These are phyloP conservation scores for Dioctria linearis DNA, from an alignment of 2,888 invertebrate genomes.

Conservation along the genomic window DNA sequence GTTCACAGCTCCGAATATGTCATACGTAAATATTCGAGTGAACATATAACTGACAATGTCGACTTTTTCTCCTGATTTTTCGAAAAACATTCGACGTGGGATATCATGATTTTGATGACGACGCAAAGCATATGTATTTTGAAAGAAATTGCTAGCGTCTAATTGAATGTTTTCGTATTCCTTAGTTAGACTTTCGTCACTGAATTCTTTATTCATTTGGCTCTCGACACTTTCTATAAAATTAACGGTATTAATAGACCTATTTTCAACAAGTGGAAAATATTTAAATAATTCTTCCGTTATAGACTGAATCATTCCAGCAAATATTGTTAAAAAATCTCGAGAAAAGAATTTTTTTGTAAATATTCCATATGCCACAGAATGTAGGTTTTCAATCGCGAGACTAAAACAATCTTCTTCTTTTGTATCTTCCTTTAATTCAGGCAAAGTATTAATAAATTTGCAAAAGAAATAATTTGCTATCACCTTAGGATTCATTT, in stretches of 20 bases:
- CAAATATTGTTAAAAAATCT: not conserved
- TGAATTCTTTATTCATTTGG: not conserved
- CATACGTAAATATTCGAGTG: no score
- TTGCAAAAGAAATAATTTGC: constrained; percentile 11
- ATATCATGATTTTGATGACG: not conserved
- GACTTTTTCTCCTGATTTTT: no score
- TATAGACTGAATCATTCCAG: not conserved
- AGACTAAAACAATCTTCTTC: not conserved
- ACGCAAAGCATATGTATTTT: not conserved
- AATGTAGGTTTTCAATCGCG: not conserved
- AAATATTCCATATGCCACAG: not conserved
- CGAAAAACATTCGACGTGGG: no score
- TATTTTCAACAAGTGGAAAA: not conserved
- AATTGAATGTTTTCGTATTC: not conserved
- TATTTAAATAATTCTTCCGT: not conserved
- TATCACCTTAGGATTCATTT: constrained; percentile 13
- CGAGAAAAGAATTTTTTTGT: not conserved
- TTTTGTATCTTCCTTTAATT: not conserved
- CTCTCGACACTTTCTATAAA: not conserved
- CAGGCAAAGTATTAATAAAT: not conserved
- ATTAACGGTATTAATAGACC: not conserved
- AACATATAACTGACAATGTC: no score
- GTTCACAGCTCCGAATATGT: no score
- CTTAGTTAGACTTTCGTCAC: not conserved
- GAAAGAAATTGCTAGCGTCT: not conserved